Conservation (phyloP, 2,797 vertebrate species). For the Cirrhinus mrigala region DNA sequence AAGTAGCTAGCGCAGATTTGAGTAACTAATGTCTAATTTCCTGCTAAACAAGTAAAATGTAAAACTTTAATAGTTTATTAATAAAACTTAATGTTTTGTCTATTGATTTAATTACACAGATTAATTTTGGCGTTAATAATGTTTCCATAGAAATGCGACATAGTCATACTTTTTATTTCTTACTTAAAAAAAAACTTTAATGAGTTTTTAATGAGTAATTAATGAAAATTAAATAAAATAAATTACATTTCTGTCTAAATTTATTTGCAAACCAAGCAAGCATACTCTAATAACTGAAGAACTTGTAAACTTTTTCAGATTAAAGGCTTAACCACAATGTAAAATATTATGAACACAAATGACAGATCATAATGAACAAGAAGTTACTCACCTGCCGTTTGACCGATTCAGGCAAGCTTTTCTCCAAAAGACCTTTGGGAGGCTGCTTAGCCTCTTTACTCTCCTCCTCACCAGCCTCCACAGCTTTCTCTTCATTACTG, state of each 20-base stretch:
- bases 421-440: conserved; percentile 89
- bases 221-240: background rate
- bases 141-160: background rate
- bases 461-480: conserved; percentile 93
- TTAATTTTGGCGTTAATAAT: no score
- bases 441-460: conserved; percentile 82
- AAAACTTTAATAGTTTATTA: no score
- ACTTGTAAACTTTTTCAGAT: background rate
- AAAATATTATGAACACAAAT: background rate
- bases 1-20: background rate
- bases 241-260: background rate
- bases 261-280: background rate
- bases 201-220: no score
- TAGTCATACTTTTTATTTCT: background rate
- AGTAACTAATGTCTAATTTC: no score
- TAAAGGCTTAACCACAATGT: background rate
- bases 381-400: conserved; percentile 88
- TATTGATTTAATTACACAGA: no score
- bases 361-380: background rate
- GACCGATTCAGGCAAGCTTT: conserved; percentile 93
- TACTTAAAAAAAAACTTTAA: background rate
- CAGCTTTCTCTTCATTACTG: conserved; percentile 91
- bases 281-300: background rate
- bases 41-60: no score
- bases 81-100: no score